phyloP scores from a whole-genome alignment of 2,888 invertebrate species.

The Drosophila algonquin region DNA sequence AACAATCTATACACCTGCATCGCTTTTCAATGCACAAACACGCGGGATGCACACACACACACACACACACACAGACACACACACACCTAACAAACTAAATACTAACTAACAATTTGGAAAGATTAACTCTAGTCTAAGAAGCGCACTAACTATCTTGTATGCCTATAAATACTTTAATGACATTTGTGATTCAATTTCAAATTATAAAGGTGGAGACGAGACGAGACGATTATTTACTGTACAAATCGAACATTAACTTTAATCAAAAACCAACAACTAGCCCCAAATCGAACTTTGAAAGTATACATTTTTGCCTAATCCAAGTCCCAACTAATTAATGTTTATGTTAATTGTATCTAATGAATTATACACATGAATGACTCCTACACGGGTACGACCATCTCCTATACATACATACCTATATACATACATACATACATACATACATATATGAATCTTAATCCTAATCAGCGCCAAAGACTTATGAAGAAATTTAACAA shows the following conservation, averaged over 20 bases:
- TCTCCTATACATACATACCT: slow-evolving; percentile 7
- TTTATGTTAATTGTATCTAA: slow-evolving; percentile 47
- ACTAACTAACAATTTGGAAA: slow-evolving; percentile 24
- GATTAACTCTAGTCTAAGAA: slow-evolving; percentile 61
- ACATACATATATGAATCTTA: slow-evolving; percentile 35
- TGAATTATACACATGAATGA: slow-evolving; percentile 40
- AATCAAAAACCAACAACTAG: slow-evolving; percentile 22
- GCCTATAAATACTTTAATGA: slow-evolving; percentile 59
- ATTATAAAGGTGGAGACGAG: slow-evolving; percentile 54
- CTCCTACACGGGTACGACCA: slow-evolving; percentile 37
- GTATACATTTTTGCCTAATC: slow-evolving; percentile 51
- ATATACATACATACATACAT: no score
- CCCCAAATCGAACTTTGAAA: slow-evolving; percentile 56
- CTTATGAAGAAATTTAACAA: slow-evolving; percentile 55
- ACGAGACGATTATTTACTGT: slow-evolving; percentile 51
- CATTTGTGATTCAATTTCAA: slow-evolving; percentile 75
- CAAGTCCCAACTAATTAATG: slow-evolving; percentile 34
- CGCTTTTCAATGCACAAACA: slow-evolving; percentile 29
- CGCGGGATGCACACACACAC: slow-evolving; percentile 8
- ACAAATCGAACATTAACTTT: slow-evolving; percentile 31
- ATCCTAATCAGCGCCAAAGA: slow-evolving; percentile 74
- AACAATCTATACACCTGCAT: slow-evolving; percentile 31
- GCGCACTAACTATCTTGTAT: slow-evolving; percentile 39
- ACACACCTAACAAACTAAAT: slow-evolving; percentile 19
- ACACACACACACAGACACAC: slow-evolving; percentile 6